Evolutionary conservation across 2,888 invertebrate species (phyloP), one percentile per base, ranked within the genome.

Genomic region (Hypena proboscidalis): DNA sequence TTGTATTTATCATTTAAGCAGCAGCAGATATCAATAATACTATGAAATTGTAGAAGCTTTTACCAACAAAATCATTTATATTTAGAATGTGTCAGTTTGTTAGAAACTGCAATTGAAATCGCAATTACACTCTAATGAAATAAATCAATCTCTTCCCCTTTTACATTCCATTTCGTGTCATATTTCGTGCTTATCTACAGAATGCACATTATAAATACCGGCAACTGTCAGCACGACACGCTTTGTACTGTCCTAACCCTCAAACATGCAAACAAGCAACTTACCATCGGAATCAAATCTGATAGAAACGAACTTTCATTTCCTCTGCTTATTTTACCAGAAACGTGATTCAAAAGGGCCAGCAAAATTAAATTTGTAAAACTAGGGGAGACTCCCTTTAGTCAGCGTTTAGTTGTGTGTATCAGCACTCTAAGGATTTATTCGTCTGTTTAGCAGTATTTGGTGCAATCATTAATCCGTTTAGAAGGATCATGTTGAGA

Each of bases 371-470:
- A 59, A 50, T 67, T 63, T 59, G 50, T 52, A 40, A 37, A 49
- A 52, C 47, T 51, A 53, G 65, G 64, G 62, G 57, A 49, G 49
- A 27, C 30, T 42, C 58, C 65, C 67, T 58, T 62, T 42, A 38
- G 49, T 47, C 48, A 58, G 41, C 48, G 46, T 34, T 63, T 33
- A 44, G 44, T 48, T 56, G 56, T 67, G 64, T 64, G 37, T 59
- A 52, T 67, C 64, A 59, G 67, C 64, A 64, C 57, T 64, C 52
- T 53, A 63, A 67, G 48, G 67, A 53, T 59, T 67, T 54, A 15
- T 37, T 30, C 44, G 49, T 52, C 53, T 46, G 53, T 42, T 29
- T 52, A 45, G 37, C 48, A 36, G 48, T 37, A 53, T 53, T 56
- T 53, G 13, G 29, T 31, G 17, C 20, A 13, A 21, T 38, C 29